Evolutionary conservation across 2,888 invertebrate genomes (phyloP), one percentile per base, ranked within the genome.

Genomic region (Eilema griseolum): DNA sequence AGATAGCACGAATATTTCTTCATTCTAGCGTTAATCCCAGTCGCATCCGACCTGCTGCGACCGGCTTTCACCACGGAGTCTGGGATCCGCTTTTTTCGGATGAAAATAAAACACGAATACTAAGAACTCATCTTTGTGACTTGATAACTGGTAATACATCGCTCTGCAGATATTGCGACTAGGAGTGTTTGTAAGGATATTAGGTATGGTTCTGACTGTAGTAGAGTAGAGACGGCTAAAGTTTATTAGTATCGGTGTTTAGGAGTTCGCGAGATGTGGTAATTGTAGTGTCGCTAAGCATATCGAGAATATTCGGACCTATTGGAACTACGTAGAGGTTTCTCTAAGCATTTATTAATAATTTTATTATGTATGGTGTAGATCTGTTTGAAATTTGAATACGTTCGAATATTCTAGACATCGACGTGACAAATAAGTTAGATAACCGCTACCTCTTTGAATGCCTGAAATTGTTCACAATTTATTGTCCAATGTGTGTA

Each of bases 381-480:
- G 75, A 80, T 72, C 79, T 71, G 33, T 73, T 52, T 52, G 52
- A 69, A 67, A 66, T 73, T 70, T 74, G 61, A 67, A 71, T 60
- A 71, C 74, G 77, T 73, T 67, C 52, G 52, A 72, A 62, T 72
- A 26, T 28, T 16, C n/a, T 2, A 2, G 23, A 31, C 63, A 68
- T 71, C 67, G 70, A 80, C 66, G 73, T 76, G 69, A 79, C 77
- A 76, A 80, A 75, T 89, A 89, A 88, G 83, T 85, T 88, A 90
- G 86, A 86, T 89, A 93, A 92, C 88, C 88, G 92, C 94, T 94
- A 94, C 94, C 94, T 94, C 94, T 90, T 85, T 88, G 84, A 90
- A 92, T 93, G 94, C 93, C 94, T 94, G 91, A 92, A 90, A 87
- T 89, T 90, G 90, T 91, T 90, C 85, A 90, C 88, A 89, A 83